These are phyloP conservation scores for Tiliacea aurago DNA, from an alignment of 2,888 invertebrate species.

Conservation along the genomic window DNA sequence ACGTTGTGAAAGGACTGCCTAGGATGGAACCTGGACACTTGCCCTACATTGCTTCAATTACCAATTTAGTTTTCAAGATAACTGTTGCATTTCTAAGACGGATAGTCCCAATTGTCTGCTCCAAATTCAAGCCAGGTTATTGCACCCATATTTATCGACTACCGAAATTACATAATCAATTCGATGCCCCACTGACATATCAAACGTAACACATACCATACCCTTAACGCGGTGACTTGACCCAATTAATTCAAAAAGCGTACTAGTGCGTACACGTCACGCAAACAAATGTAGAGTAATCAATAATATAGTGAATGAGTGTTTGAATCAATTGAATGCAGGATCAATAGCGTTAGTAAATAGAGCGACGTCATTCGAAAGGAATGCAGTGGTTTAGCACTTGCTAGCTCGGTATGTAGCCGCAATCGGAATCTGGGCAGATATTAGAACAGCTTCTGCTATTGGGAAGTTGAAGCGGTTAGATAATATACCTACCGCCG, in stretches of 20 bases:
- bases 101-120: slow-evolving; percentile 4
- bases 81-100: slow-evolving; percentile 7
- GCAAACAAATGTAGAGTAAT: slow-evolving; percentile 69
- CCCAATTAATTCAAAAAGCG: slow-evolving; percentile 80
- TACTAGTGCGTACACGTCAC: slow-evolving; percentile 71
- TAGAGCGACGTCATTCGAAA: slow-evolving; percentile 68
- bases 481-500: slow-evolving; percentile 32
- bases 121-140: slow-evolving; percentile 52
- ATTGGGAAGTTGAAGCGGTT: slow-evolving; percentile 39
- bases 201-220: slow-evolving; percentile 51
- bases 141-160: slow-evolving; percentile 59
- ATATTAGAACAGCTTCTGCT: slow-evolving; percentile 49
- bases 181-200: slow-evolving; percentile 60
- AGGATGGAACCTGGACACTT: slow-evolving; percentile 4
- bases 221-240: slow-evolving; percentile 71
- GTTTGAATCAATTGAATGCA: slow-evolving; percentile 72
- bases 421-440: slow-evolving; percentile 52
- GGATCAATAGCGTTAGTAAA: slow-evolving; percentile 76
- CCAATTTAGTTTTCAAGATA: slow-evolving; percentile 19
- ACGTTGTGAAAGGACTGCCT: slow-evolving; percentile 14
- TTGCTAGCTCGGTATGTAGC: slow-evolving; percentile 62
- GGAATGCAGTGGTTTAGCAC: slow-evolving; percentile 72
- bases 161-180: slow-evolving; percentile 61
- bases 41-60: slow-evolving; percentile 37
- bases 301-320: slow-evolving; percentile 75